Evolutionary conservation across 1,140 invertebrate species (phyloP).

Genomic region (Cydia pomonella): DNA sequence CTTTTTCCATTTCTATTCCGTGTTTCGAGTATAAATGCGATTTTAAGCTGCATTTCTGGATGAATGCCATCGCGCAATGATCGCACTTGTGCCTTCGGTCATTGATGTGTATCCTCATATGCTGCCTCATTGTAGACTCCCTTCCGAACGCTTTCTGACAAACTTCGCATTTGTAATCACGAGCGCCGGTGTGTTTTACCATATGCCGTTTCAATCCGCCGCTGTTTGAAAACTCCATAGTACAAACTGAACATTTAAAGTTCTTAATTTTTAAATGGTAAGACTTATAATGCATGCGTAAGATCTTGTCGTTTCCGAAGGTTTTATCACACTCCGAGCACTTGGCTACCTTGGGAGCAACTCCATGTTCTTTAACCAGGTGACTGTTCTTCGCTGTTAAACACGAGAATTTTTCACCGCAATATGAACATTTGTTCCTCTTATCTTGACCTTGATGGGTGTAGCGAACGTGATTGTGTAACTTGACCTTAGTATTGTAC

Average conservation of each 20-base stretch:
- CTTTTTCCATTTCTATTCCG: conserved; percentile 17
- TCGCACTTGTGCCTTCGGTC: conserved; percentile 63
- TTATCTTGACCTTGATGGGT: conserved; percentile 30
- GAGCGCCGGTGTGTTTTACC: conserved; percentile 78
- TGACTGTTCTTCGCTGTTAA: conserved; percentile 39
- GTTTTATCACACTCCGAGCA: conserved; percentile 44
- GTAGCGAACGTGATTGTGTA: conserved; percentile 37
- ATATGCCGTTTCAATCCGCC: conserved; percentile 74
- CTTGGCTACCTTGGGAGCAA: conserved; percentile 38
- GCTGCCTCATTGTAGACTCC: conserved; percentile 84
- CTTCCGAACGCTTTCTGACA: conserved; percentile 74
- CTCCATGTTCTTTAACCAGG: conserved; percentile 39
- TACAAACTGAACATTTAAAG: conserved; percentile 60
- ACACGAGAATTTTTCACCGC: conserved; percentile 35
- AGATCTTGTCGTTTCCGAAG: conserved; percentile 34
- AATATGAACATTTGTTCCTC: conserved; percentile 20
- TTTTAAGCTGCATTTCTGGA: conserved; percentile 37
- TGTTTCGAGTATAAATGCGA: conserved; percentile 33
- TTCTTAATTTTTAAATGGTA: conserved; percentile 31
- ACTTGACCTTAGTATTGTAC: conserved; percentile 37
- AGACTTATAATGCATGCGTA: conserved; percentile 38
- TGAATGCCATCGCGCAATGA: conserved; percentile 60
- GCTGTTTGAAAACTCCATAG: conserved; percentile 60
- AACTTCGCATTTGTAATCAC: conserved; percentile 78
- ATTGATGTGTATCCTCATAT: conserved; percentile 87